Percentiles rank a stretch among this genome's conserved stretches.
phyloP scores from a whole-genome alignment of 2,797 vertebrate genomes.

The Galagoides demidoff region DNA sequence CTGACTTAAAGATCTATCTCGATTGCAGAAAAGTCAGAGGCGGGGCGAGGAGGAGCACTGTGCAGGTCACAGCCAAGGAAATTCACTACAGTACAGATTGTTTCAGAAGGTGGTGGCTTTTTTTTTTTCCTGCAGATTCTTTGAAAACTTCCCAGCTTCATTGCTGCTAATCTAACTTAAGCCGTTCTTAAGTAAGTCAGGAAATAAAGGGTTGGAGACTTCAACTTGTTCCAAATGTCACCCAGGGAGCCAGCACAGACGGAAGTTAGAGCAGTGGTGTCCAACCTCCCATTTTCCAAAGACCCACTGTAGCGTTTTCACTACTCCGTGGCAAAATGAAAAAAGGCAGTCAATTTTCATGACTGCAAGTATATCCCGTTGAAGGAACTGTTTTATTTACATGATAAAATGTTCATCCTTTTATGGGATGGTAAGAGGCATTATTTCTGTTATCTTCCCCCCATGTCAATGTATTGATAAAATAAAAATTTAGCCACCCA shows the following conservation, averaged over 20 bases:
- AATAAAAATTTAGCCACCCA: constrained; percentile 29
- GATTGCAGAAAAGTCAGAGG: constrained; percentile 15
- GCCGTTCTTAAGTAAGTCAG: neutral
- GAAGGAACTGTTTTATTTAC: neutral
- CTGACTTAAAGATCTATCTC: neutral
- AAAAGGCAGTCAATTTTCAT: neutral
- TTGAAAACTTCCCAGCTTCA: neutral
- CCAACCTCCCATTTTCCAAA: neutral
- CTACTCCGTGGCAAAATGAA: neutral
- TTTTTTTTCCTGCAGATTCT: neutral
- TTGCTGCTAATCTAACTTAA: neutral
- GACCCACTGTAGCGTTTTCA: neutral
- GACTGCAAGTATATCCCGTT: neutral
- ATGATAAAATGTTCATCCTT: neutral
- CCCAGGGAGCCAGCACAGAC: neutral
- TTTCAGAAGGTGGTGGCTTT: neutral
- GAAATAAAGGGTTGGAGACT: neutral
- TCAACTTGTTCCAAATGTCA: constrained; percentile 3
- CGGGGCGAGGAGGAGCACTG: neutral
- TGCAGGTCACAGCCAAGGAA: neutral
- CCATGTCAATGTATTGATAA: neutral
- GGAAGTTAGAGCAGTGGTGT: neutral
- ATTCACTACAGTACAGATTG: neutral
- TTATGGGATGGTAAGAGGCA: neutral
- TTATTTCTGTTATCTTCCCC: neutral